A percentile compares a stretch with the other conserved stretches of the same genome.
Evolutionary conservation across 1,140 invertebrate genomes (phyloP).

Genomic region (Schlechtendalia chinensis): DNA sequence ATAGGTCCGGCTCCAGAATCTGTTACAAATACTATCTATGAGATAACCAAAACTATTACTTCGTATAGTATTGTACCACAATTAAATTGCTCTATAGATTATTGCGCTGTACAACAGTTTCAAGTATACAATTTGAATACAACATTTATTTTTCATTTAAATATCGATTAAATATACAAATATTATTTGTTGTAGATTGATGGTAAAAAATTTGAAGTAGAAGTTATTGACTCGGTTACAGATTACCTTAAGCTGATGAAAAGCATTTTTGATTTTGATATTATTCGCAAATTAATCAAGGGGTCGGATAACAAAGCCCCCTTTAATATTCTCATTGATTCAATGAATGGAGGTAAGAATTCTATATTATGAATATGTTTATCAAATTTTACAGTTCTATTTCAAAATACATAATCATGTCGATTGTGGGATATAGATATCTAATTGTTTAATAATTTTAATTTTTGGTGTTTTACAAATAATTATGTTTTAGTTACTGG

Average conservation of each 20-base stretch:
- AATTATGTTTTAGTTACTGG: conserved; percentile 77
- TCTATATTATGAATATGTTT: not conserved
- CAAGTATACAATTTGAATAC: conserved; percentile 57
- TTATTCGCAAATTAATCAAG: conserved; percentile 73
- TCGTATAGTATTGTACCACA: conserved; percentile 78
- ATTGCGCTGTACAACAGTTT: conserved; percentile 65
- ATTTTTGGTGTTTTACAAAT: not conserved
- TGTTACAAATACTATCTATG: conserved; percentile 86
- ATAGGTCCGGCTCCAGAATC: conserved; percentile 83
- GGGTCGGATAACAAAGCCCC: conserved; percentile 64
- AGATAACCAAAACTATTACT: conserved; percentile 74
- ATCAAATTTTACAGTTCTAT: not conserved
- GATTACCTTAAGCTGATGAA: conserved; percentile 94
- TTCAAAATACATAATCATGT: no score
- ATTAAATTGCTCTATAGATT: conserved; percentile 73
- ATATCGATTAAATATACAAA: not conserved
- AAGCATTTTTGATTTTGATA: conserved; percentile 92
- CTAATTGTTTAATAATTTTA: not conserved
- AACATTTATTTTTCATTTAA: not conserved
- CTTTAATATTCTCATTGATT: conserved; percentile 86
- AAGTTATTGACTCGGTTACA: conserved; percentile 87
- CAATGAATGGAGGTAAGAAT: conserved; percentile 84
- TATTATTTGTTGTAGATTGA: conserved; percentile 61
- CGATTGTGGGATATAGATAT: no score
- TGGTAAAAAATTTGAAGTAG: conserved; percentile 75